phyloP scores from a whole-genome alignment of 2,888 invertebrate genomes.

The Strigamia transsilvanica region DNA sequence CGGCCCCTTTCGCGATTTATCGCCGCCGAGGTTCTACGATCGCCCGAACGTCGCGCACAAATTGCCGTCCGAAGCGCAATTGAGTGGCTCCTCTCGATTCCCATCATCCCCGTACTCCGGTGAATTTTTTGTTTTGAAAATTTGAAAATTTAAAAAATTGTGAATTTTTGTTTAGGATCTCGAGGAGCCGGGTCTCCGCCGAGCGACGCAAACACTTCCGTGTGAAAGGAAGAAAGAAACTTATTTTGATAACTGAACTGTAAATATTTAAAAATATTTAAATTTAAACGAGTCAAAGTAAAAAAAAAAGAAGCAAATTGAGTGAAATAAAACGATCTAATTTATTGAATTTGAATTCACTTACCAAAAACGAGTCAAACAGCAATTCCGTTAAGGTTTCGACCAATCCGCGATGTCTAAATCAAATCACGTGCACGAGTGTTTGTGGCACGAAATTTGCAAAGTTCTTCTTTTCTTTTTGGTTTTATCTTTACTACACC shows the following conservation, averaged over 20 bases:
- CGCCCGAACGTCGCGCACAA: neutral
- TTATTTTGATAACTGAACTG: neutral
- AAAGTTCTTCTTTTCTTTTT: too few species aligned
- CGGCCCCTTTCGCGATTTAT: neutral
- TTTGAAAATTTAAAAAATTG: neutral
- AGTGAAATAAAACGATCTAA: neutral
- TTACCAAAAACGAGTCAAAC: too few species aligned
- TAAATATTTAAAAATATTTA: neutral
- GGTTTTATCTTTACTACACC: too few species aligned
- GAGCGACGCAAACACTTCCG: neutral
- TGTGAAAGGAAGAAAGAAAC: neutral
- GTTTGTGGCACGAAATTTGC: too few species aligned
- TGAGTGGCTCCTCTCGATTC: neutral
- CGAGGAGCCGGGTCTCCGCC: neutral
- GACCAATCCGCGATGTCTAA: too few species aligned
- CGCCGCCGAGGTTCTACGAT: neutral
- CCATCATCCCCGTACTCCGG: conserved; percentile 6
- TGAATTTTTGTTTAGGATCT: neutral
- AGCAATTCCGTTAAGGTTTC: too few species aligned
- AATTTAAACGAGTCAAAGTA: too few species aligned
- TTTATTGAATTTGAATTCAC: neutral
- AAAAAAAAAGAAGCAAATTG: too few species aligned
- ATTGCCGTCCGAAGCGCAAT: neutral
- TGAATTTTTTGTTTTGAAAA: neutral
- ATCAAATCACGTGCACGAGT: too few species aligned